Conservation (phyloP, 2,888 invertebrate genomes). For the Leptinotarsa juncta region DNA sequence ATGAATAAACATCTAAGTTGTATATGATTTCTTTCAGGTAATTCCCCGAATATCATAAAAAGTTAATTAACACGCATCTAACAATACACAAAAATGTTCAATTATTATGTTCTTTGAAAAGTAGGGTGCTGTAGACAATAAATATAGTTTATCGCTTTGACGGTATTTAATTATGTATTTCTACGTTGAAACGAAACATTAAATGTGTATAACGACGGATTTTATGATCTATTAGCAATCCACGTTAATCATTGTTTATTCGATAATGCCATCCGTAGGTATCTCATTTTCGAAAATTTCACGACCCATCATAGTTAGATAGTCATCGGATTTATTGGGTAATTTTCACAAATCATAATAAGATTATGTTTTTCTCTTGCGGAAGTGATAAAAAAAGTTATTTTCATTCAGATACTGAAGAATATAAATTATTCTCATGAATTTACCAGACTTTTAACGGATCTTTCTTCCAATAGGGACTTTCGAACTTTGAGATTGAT, state of each 20-base stretch:
- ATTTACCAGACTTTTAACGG: no score
- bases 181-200: not conserved
- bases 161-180: not conserved
- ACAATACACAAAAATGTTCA: no score
- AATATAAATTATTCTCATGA: no score
- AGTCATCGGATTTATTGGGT: not conserved
- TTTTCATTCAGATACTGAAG: no score
- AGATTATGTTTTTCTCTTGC: not conserved
- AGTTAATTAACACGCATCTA: no score
- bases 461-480: no score
- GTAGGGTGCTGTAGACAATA: not conserved
- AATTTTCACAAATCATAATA: not conserved
- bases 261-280: not conserved
- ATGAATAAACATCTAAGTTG: no score
- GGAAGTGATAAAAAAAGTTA: not conserved
- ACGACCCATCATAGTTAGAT: not conserved
- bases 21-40: no score
- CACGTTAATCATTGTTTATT: constrained; percentile 8
- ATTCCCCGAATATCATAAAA: no score
- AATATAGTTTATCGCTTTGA: not conserved
- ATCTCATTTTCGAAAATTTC: constrained; percentile 5
- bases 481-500: no score
- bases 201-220: not conserved
- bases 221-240: constrained; percentile 1
- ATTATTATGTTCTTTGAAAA: not conserved